Percentiles rank a stretch among this genome's conserved stretches.
Evolutionary conservation across 92 coral and sea anemone species (phyloP).

Genomic region (Muricea muricata): DNA sequence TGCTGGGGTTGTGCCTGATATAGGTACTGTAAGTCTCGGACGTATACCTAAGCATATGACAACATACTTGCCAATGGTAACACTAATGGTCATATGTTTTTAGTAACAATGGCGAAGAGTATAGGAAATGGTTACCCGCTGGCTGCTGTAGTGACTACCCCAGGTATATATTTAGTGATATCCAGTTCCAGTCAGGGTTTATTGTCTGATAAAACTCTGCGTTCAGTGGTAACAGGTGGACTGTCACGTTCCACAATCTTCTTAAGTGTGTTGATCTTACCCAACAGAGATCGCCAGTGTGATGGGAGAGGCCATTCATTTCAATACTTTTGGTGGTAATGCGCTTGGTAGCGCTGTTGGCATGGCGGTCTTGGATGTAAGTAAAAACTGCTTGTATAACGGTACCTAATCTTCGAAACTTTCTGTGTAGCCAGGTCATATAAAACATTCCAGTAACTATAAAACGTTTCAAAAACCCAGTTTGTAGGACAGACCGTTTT

Average conservation of each 20-base stretch:
- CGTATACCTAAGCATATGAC: neutral
- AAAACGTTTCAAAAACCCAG: too few relatives aligned
- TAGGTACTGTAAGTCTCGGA: slow-evolving; percentile 69
- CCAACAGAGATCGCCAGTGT: slow-evolving; percentile 88
- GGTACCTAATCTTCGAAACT: too few relatives aligned
- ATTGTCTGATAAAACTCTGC: too few relatives aligned
- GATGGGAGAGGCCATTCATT: slow-evolving; percentile 85
- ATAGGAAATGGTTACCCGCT: slow-evolving; percentile 96
- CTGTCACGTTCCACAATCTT: neutral
- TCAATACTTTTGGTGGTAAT: slow-evolving; percentile 97
- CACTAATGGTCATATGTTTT: neutral
- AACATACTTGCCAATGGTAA: neutral
- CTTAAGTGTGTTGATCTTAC: neutral
- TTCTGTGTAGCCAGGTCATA: too few relatives aligned
- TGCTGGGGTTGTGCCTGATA: slow-evolving; percentile 90
- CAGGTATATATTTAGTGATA: slow-evolving; percentile 66
- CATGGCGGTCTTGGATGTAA: slow-evolving; percentile 93
- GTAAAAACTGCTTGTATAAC: too few relatives aligned
- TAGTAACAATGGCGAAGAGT: slow-evolving; percentile 96
- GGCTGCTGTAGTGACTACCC: slow-evolving; percentile 97
- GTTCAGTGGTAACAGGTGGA: too few relatives aligned
- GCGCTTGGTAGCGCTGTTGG: slow-evolving; percentile 92
- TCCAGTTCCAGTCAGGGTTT: too few relatives aligned
- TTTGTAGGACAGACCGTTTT: too few relatives aligned
- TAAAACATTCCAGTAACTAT: too few relatives aligned